These are phyloP conservation scores for Rhimphoctona megacephalus DNA, from an alignment of 2,888 invertebrate species.

Conservation along the genomic window DNA sequence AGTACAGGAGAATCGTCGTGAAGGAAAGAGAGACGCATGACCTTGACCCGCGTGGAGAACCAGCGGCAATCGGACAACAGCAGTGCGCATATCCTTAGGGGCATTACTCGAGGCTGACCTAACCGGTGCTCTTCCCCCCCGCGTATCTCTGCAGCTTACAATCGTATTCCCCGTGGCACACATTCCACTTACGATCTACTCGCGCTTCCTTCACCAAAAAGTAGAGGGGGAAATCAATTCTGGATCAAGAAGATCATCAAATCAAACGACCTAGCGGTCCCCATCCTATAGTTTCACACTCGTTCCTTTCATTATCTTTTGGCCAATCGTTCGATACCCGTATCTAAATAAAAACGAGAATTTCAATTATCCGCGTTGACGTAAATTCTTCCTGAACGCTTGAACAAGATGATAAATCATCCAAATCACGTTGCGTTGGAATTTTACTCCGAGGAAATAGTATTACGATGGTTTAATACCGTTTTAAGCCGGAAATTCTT, in stretches of 20 bases:
- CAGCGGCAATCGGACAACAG: constrained; percentile 76
- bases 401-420: constrained; percentile 10
- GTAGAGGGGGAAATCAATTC: constrained; percentile 17
- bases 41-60: constrained; percentile 79
- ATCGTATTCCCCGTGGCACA: constrained; percentile 68
- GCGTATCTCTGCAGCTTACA: constrained; percentile 72
- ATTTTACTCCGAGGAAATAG: constrained; percentile 9
- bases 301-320: constrained; percentile 23
- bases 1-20: constrained; percentile 51
- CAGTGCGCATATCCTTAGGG: constrained; percentile 61
- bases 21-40: constrained; percentile 70
- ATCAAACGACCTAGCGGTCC: constrained; percentile 67
- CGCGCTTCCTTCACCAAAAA: constrained; percentile 20
- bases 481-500: constrained; percentile 22
- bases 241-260: constrained; percentile 4
- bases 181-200: constrained; percentile 59
- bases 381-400: constrained; percentile 1
- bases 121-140: constrained; percentile 72
- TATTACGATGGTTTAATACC: constrained; percentile 5
- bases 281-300: constrained; percentile 43
- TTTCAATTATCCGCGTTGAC: constrained; percentile 48
- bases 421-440: background rate
- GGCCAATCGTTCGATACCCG: background rate
- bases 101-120: constrained; percentile 78
- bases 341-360: constrained; percentile 32